These are phyloP conservation scores for Camponotus pennsylvanicus DNA, from an alignment of 1,140 invertebrate species.

Conservation along the genomic window DNA sequence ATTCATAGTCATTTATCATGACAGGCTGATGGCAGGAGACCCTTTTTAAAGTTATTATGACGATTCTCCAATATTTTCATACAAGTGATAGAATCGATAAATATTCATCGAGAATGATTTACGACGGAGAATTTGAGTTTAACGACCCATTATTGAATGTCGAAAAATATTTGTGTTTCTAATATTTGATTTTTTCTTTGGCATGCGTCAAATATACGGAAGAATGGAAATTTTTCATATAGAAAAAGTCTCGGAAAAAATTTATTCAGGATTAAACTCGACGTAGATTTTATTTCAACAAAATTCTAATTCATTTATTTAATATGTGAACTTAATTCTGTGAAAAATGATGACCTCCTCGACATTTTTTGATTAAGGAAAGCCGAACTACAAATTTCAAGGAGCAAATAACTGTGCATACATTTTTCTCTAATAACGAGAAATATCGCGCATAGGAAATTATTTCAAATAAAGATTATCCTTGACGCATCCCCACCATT, in stretches of 20 bases:
- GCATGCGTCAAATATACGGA: neutral
- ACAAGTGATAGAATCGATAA: conserved; percentile 56
- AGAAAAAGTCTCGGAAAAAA: neutral
- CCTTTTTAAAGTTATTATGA: conserved; percentile 23
- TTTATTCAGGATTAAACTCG: neutral
- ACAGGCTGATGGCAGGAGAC: neutral
- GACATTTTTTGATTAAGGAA: neutral
- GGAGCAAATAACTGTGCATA: neutral
- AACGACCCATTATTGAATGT: conserved; percentile 19
- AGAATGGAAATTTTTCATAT: neutral
- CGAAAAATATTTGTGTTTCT: conserved; percentile 10
- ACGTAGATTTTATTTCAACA: neutral
- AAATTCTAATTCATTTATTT: neutral
- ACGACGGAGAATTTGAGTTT: conserved; percentile 72
- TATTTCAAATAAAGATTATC: neutral
- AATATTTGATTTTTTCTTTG: neutral
- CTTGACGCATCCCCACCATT: neutral
- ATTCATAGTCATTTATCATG: neutral
- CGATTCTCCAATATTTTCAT: neutral
- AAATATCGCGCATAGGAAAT: neutral
- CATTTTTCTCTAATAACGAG: neutral
- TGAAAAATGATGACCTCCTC: neutral
- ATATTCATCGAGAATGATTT: conserved; percentile 77
- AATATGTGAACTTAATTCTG: neutral
- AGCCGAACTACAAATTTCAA: neutral